phyloP scores from a whole-genome alignment of 1,140 invertebrate genomes.

The Leptestheria dahalacensis region DNA sequence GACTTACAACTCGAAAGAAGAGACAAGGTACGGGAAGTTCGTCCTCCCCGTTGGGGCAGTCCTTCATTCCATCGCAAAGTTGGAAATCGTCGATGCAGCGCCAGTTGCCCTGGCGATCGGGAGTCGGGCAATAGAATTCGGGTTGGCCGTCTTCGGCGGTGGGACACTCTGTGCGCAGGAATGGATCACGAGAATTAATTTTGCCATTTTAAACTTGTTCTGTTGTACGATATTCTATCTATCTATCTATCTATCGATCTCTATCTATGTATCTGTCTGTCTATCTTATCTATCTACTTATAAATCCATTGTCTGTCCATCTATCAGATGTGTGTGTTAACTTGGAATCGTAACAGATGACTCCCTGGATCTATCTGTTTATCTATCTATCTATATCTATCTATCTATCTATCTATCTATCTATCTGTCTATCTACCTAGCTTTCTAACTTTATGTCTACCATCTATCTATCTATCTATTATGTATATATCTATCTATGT shows the following conservation, averaged over 20 bases:
- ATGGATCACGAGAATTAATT: neutral
- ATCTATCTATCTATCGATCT: neutral
- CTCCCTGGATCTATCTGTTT: too few relatives aligned
- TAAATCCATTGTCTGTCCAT: neutral
- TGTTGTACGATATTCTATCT: slow-evolving; percentile 8
- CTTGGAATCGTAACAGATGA: too few relatives aligned
- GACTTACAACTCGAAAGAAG: slow-evolving; percentile 26
- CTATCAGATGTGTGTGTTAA: too few relatives aligned
- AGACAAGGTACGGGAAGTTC: slow-evolving; percentile 26
- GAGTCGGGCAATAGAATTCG: slow-evolving; percentile 21
- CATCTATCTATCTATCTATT: too few relatives aligned
- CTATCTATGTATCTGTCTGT: neutral
- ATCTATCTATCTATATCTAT: too few relatives aligned
- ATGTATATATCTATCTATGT: too few relatives aligned
- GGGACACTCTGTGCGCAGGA: slow-evolving; percentile 21
- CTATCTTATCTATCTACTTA: neutral
- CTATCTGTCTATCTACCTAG: too few relatives aligned
- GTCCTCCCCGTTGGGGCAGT: slow-evolving; percentile 30
- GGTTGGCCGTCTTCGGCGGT: slow-evolving; percentile 15
- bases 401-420: too few relatives aligned
- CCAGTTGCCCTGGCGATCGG: slow-evolving; percentile 14
- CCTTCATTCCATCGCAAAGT: slow-evolving; percentile 26
- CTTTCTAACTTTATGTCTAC: too few relatives aligned
- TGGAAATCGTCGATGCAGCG: slow-evolving; percentile 26
- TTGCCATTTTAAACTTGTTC: neutral